Evolutionary conservation across 1,140 invertebrate genomes (phyloP), one percentile per base, ranked within the genome.

Genomic region (Chironomus tepperi): DNA sequence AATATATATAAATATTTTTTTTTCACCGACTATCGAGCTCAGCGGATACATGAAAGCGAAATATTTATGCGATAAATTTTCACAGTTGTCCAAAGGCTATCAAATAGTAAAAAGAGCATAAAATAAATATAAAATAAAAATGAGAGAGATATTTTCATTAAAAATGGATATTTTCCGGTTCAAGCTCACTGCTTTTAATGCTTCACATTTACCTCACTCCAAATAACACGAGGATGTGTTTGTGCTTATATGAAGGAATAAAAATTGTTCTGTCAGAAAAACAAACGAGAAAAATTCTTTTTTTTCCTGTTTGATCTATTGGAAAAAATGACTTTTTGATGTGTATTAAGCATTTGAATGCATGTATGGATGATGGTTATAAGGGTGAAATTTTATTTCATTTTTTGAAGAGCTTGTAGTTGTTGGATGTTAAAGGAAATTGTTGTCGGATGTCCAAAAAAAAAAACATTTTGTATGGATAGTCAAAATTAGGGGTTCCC

Each of bases 241-340:
- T 47, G 15, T 47, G 9, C 43, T 47, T 47, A 47, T 47, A 47
- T 47, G 2, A 2, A 47, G 43, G 43, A 47, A 47, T 10, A 47
- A 47, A 47, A 10, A 10, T 47, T 47, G 43, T 47, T 15, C 18
- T 70, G 65, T 70, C 65, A 21, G 19, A 21, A 70, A 70, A 70
- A 70, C 65, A 70, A 70, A 70, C 65, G 65, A 70, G 65, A 57
- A 57, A 57, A 57, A 57, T 15, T 57, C 12, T 12, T 12, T 57
- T 70, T 19, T 9, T 18, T n/a, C 19, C 19, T 21, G 65, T 70
- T 70, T 70, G 65, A 70, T 70, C 65, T 70, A 70, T 70, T 57
- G 47, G 47, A 57, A 57, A 70, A 70, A 70, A 70, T 21, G 65
- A 70, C 65, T 70, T 70, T 70, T 21, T 70, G 65, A 70, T 70